Percentiles rank a stretch among this genome's conserved stretches.
phyloP scores from a whole-genome alignment of 2,888 invertebrate species.

The Melikaiella ostensackeni region DNA sequence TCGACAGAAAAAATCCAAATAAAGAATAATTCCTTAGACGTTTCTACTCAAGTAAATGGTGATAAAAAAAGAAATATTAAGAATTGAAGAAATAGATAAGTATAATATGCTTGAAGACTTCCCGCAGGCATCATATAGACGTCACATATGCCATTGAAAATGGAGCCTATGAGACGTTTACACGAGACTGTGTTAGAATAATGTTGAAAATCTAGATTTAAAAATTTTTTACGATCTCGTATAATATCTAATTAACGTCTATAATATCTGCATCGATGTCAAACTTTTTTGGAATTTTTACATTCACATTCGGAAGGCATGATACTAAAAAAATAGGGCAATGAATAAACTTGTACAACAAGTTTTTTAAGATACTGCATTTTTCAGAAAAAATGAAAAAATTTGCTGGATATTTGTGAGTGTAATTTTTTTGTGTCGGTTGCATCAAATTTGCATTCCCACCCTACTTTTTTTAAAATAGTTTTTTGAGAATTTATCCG shows the following conservation, averaged over 20 bases:
- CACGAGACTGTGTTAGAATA: slow-evolving; percentile 30
- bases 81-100: slow-evolving; percentile 47
- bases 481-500: neutral
- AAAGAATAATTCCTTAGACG: neutral
- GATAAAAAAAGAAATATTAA: slow-evolving; percentile 42
- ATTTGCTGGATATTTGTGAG: slow-evolving; percentile 11
- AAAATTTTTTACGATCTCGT: slow-evolving; percentile 33
- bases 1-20: slow-evolving; percentile 11
- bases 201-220: slow-evolving; percentile 35
- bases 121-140: slow-evolving; percentile 1
- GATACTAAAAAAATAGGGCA: slow-evolving; percentile 24
- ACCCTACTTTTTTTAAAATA: neutral
- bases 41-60: slow-evolving; percentile 35
- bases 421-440: slow-evolving; percentile 19
- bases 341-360: slow-evolving; percentile 44
- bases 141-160: slow-evolving; percentile 31
- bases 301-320: slow-evolving; percentile 8
- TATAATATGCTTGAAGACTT: slow-evolving; percentile 7
- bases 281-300: slow-evolving; percentile 24
- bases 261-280: slow-evolving; percentile 26
- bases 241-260: slow-evolving; percentile 26
- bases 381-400: neutral
- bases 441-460: neutral
- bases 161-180: slow-evolving; percentile 19
- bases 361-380: slow-evolving; percentile 43